These are phyloP conservation scores for Heliothis subflexa DNA, from an alignment of 1,140 invertebrate genomes.

Conservation along the genomic window DNA sequence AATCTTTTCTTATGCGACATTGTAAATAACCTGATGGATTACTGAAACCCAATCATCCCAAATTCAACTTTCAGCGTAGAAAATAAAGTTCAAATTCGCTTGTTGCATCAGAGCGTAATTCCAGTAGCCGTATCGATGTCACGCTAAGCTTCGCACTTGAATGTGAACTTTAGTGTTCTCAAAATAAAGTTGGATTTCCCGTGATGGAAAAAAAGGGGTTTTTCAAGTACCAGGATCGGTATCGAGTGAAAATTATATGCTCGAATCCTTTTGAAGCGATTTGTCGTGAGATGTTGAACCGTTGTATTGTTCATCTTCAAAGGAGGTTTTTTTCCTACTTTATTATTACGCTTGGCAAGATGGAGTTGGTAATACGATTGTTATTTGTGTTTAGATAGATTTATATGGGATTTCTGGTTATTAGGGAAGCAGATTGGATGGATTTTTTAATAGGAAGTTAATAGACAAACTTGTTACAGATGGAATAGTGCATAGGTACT, in stretches of 20 bases:
- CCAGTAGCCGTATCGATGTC: constrained; percentile 75
- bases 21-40: constrained; percentile 75
- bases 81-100: neutral
- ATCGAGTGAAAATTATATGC: constrained; percentile 81
- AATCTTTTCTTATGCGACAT: constrained; percentile 74
- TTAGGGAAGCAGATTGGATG: constrained; percentile 18
- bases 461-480: neutral
- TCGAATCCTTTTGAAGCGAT: constrained; percentile 78
- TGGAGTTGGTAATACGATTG: constrained; percentile 38
- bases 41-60: constrained; percentile 46
- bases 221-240: constrained; percentile 75
- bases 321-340: constrained; percentile 71
- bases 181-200: constrained; percentile 36
- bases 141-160: neutral
- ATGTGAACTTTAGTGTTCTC: neutral
- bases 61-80: neutral
- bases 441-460: neutral
- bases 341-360: constrained; percentile 74
- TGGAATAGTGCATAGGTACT: too few relatives aligned
- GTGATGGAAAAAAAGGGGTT: constrained; percentile 41
- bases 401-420: constrained; percentile 6
- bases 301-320: constrained; percentile 79
- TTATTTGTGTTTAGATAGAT: constrained; percentile 31
- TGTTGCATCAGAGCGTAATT: constrained; percentile 49
- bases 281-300: constrained; percentile 64